phyloP scores from a whole-genome alignment of 2,797 vertebrate genomes.

The Sebastes dallii region DNA sequence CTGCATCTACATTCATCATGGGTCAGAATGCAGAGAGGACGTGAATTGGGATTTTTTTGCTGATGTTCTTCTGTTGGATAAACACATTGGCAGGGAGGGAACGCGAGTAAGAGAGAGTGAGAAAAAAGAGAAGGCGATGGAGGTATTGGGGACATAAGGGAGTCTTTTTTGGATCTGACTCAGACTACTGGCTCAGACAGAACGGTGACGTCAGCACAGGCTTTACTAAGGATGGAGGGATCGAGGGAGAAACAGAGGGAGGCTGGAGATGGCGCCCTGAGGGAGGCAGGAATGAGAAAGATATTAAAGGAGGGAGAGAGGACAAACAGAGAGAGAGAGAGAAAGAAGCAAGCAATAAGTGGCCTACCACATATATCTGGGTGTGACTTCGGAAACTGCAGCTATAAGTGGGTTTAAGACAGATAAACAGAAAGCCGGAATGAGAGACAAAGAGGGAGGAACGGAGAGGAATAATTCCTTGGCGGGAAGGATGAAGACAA shows the following conservation, averaged over 20 bases:
- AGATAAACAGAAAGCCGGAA: slow-evolving; percentile 72
- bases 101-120: background rate
- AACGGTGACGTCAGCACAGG: slow-evolving; percentile 70
- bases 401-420: slow-evolving; percentile 74
- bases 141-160: slow-evolving; percentile 52
- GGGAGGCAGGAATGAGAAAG: slow-evolving; percentile 71
- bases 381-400: slow-evolving; percentile 72
- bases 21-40: slow-evolving; percentile 1
- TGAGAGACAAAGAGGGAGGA: slow-evolving; percentile 65
- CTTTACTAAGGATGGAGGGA: slow-evolving; percentile 71
- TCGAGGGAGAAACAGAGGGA: slow-evolving; percentile 66
- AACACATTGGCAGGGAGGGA: slow-evolving; percentile 40
- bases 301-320: slow-evolving; percentile 61
- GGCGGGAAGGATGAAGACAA: slow-evolving; percentile 65
- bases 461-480: slow-evolving; percentile 64
- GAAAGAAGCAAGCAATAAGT: slow-evolving; percentile 58
- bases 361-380: slow-evolving; percentile 68
- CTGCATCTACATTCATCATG: slow-evolving; percentile 17
- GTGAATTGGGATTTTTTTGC: slow-evolving; percentile 25
- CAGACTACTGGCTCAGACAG: slow-evolving; percentile 71
- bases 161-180: slow-evolving; percentile 72
- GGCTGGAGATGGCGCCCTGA: slow-evolving; percentile 66
- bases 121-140: slow-evolving; percentile 8
- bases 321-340: slow-evolving; percentile 16
- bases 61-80: slow-evolving; percentile 44